Evolutionary conservation across 1,140 invertebrate genomes (phyloP), one percentile per base, ranked within the genome.

Genomic region (Heterodera schachtii): DNA sequence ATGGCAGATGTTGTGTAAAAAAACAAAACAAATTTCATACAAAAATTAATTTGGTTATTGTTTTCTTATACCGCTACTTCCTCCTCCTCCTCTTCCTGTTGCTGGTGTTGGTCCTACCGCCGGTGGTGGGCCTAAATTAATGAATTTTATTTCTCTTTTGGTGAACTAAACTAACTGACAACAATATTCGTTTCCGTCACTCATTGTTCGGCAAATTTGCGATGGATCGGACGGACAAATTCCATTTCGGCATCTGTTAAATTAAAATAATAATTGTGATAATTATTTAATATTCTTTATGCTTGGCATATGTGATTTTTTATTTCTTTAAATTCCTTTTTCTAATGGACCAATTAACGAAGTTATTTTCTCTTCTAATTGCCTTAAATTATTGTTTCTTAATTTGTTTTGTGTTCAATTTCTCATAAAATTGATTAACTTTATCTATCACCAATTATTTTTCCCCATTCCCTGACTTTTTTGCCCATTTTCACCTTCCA

Each of bases 131-230:
- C 5, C 19, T 19, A 49, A 49, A 49, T 49, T 49, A 49, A 6
- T 49, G 47, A 52, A 52, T 8, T 52, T 52, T 52, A 8, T 1
- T 52, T 8, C 6, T 52, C 6, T 8, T 73, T 73, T 6, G 0
- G 21, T n/a, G 6, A 46, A 21, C 3, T 13, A 73, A 73, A 21
- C 21, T n/a, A 73, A 73, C 1, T 73, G 6, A 74, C 73, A 74
- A 31, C 73, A 74, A 74, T 74, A 74, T 21, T 74, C 73, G 11
- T 43, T 60, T 3, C 73, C 73, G 16, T 64, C 57, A 19, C 57
- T 64, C 57, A 64, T 64, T 64, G 16, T 64, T 64, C 19, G 13
- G 57, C 57, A 64, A 19, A 19, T n/a, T n/a, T 19, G 11, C 16
- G 57, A 64, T 3, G 57, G 4, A 19, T n/a, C 57, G 19, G 57